These are phyloP conservation scores for Epicauta chinensis DNA, from an alignment of 1,140 invertebrate genomes.

Conservation along the genomic window DNA sequence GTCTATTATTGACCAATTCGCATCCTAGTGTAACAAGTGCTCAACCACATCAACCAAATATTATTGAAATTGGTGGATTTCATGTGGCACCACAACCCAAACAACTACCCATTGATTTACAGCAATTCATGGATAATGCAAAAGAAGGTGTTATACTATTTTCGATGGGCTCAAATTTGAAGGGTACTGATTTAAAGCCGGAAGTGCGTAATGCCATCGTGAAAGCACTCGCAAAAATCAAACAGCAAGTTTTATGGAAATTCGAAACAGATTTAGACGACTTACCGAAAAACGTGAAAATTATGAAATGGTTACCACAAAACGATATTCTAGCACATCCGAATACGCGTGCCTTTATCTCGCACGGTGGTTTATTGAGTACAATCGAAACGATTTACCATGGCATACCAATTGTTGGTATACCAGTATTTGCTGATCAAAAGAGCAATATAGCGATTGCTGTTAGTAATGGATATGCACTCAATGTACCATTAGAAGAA, in stretches of 20 bases:
- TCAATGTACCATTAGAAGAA: constrained; percentile 8
- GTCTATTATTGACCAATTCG: constrained; percentile 21
- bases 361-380: constrained; percentile 30
- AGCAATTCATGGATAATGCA: constrained; percentile 42
- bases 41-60: constrained; percentile 43
- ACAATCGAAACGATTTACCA: constrained; percentile 44
- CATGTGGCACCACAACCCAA: constrained; percentile 38
- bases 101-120: constrained; percentile 43
- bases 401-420: constrained; percentile 47
- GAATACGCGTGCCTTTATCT: constrained; percentile 32
- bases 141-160: constrained; percentile 46
- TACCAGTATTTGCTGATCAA: constrained; percentile 41
- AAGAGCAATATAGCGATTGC: constrained; percentile 31
- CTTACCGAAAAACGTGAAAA: constrained; percentile 45
- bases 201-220: constrained; percentile 39
- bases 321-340: constrained; percentile 48
- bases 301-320: constrained; percentile 52
- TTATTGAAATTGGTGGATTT: constrained; percentile 39
- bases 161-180: constrained; percentile 45
- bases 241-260: constrained; percentile 50
- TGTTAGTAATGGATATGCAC: constrained; percentile 21
- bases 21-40: constrained; percentile 26
- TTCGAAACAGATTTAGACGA: constrained; percentile 47
- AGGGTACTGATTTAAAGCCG: constrained; percentile 39
- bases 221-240: too few species aligned